Percentiles rank a stretch among this genome's conserved stretches.
Conservation (phyloP, 1,140 invertebrate genomes). For the Amyelois transitella region DNA sequence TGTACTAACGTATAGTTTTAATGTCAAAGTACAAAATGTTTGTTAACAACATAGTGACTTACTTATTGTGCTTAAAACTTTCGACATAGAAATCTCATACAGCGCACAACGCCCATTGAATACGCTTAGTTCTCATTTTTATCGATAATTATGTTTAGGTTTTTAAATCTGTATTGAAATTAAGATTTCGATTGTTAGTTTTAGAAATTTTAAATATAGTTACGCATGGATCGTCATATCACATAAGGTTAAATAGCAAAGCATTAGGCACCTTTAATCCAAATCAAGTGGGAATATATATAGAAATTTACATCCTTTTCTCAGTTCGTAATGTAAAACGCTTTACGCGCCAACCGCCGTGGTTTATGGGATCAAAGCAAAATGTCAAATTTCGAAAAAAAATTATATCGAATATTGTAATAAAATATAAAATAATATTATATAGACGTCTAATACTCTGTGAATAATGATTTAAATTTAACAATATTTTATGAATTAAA, state of each 20-base stretch:
- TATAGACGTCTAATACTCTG: too few species aligned
- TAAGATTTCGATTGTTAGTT: slow-evolving; percentile 3
- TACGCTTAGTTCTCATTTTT: slow-evolving; percentile 61
- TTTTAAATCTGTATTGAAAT: slow-evolving; percentile 24
- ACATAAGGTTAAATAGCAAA: not conserved
- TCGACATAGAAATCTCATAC: slow-evolving; percentile 4
- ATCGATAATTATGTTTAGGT: slow-evolving; percentile 42
- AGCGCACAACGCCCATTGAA: slow-evolving; percentile 44
- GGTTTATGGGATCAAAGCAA: too few species aligned
- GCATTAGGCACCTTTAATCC: too few species aligned
- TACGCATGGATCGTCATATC: not conserved
- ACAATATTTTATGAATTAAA: too few species aligned
- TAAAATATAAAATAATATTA: not conserved
- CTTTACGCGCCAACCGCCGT: too few species aligned
- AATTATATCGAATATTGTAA: not conserved
- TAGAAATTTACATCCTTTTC: too few species aligned
- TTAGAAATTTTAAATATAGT: not conserved
- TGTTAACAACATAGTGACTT: slow-evolving; percentile 13
- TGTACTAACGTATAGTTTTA: slow-evolving; percentile 1
- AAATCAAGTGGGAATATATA: too few species aligned
- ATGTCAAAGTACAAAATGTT: slow-evolving; percentile 14
- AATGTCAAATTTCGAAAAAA: too few species aligned
- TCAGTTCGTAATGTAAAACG: too few species aligned
- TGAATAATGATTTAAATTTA: too few species aligned
- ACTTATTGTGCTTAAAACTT: slow-evolving; percentile 14